Evolutionary conservation across 2,888 invertebrate species (phyloP).

Genomic region (Neoaliturus tenellus): DNA sequence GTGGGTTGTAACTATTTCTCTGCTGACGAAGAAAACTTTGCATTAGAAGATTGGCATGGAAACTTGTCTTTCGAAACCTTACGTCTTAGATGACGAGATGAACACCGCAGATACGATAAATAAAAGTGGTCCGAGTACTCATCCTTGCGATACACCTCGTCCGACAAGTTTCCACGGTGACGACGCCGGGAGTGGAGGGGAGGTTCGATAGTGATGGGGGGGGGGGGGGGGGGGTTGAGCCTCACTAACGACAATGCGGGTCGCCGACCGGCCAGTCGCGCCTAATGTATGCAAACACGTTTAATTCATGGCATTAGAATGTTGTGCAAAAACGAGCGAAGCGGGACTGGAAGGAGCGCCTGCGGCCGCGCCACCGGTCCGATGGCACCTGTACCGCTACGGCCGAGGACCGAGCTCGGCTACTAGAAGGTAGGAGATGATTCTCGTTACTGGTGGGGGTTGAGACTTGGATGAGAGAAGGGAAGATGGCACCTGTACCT

Average conservation of each 20-base stretch:
- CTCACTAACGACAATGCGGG: slow-evolving; percentile 49
- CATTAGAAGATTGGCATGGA: no score
- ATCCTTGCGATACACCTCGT: not conserved
- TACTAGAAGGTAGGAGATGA: not conserved
- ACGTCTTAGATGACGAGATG: no score
- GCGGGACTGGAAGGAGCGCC: slow-evolving; percentile 33
- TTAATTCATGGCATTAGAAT: slow-evolving; percentile 54
- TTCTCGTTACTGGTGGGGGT: no score
- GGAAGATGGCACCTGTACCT: not conserved
- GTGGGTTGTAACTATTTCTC: no score
- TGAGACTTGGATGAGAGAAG: not conserved
- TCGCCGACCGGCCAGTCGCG: slow-evolving; percentile 17
- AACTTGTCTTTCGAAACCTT: no score
- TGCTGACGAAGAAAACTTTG: no score
- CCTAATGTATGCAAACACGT: slow-evolving; percentile 53
- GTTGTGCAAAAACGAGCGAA: slow-evolving; percentile 50
- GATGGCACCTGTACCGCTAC: slow-evolving; percentile 8
- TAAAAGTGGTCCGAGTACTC: not conserved
- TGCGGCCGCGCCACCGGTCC: slow-evolving; percentile 33
- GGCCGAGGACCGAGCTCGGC: not conserved
- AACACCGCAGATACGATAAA: not conserved
- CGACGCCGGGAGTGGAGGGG: not conserved
- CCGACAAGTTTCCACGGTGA: not conserved
- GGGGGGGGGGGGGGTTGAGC: not conserved
- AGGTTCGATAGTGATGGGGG: not conserved